Base-by-base conservation (phyloP, 2,888 invertebrate genomes). In the Selenia dentaria region DNA sequence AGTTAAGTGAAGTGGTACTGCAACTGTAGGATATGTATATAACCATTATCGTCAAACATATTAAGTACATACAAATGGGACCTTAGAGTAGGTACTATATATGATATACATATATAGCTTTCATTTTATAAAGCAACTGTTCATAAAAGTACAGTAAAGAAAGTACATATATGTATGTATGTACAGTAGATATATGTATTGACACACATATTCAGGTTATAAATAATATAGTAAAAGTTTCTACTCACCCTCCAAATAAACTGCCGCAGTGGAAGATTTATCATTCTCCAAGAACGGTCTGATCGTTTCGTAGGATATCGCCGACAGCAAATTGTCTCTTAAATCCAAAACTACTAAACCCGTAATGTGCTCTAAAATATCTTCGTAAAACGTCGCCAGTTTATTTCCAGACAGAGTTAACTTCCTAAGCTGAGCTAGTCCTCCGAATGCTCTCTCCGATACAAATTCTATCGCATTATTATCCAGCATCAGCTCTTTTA, bases 191-290 rank as follows among this genome's bases (percentile, higher is more conserved):
- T n/a, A n/a, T n/a, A n/a, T n/a, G n/a, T n/a, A n/a, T n/a, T n/a
- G n/a, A n/a, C n/a, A n/a, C n/a, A n/a, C n/a, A n/a, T n/a, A n/a
- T n/a, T n/a, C n/a, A n/a, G n/a, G n/a, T n/a, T n/a, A n/a, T n/a
- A n/a, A n/a, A n/a, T n/a, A n/a, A n/a, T n/a, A 27, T 64, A 63
- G 61, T 62, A 60, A 62, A 61, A 66, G 53, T 63, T 59, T 47
- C 22, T 52, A 92, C 94, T 95, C 79, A 96, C 96, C 95, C 81
- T 94, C 94, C 67, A 96, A 87, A 77, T 94, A 93, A 74, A 96
- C 93, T 82, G 94, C 93, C 68, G 94, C 93, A 51, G 94, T 93
- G 54, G 89, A 85, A 70, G 94, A 94, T 86, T 94, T 94, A 72
- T 96, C 92, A 77, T 95, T 95, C 67, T 94, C 93, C 63, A 95